Conservation (phyloP, 2,797 vertebrate genomes). For the Euthynnus affinis region DNA sequence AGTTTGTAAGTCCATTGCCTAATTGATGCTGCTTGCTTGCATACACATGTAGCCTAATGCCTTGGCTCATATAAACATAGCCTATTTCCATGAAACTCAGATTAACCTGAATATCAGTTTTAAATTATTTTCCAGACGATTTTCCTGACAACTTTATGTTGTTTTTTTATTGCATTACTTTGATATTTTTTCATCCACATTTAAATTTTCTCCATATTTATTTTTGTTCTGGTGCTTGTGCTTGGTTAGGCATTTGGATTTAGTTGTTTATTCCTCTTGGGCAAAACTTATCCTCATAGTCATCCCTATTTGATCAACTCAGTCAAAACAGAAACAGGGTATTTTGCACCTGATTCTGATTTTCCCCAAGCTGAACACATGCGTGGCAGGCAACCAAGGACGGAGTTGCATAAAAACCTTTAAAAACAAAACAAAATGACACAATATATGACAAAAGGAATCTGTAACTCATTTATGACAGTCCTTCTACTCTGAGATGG, state of each 20-base stretch:
- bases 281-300: constrained; percentile 44
- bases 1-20: constrained; percentile 30
- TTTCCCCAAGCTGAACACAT: constrained; percentile 66
- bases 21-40: constrained; percentile 55
- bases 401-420: constrained; percentile 50
- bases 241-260: constrained; percentile 52
- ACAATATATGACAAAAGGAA: constrained; percentile 59
- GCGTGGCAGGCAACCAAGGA: constrained; percentile 46
- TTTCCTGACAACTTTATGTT: constrained; percentile 29
- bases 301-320: constrained; percentile 58
- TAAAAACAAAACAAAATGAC: constrained; percentile 63
- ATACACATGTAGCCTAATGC: constrained; percentile 52
- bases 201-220: constrained; percentile 32
- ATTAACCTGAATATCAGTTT: constrained; percentile 40
- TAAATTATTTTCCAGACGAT: constrained; percentile 19
- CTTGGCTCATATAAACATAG: constrained; percentile 30
- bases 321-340: constrained; percentile 63
- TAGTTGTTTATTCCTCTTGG: constrained; percentile 58
- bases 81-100: constrained; percentile 39
- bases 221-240: constrained; percentile 39
- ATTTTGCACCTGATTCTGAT: constrained; percentile 73
- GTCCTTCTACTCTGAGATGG: constrained; percentile 31
- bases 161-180: constrained; percentile 25
- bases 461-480: constrained; percentile 69
- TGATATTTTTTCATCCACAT: constrained; percentile 15